Conservation (phyloP, 2,797 vertebrate genomes). For the Pantherophis vulpinus region DNA sequence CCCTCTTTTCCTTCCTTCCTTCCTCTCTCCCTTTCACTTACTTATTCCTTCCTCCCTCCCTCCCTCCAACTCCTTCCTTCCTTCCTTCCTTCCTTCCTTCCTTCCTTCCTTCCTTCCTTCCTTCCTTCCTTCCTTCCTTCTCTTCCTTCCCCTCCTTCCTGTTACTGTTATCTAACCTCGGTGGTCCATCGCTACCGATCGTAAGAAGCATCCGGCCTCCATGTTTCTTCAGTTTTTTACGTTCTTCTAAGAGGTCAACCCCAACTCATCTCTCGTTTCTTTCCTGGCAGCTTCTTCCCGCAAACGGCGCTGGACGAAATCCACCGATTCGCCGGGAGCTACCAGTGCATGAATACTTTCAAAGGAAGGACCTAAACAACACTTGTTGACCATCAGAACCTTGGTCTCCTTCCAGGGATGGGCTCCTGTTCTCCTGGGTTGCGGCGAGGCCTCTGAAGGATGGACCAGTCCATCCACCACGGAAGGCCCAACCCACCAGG, state of each 20-base stretch:
- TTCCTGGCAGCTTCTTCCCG: conserved; percentile 84
- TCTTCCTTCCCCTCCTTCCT: no score
- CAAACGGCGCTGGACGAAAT: conserved; percentile 96
- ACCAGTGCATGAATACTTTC: conserved; percentile 99
- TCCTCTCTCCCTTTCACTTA: no score
- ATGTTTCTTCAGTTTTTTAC: neutral
- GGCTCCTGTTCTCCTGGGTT: conserved; percentile 42
- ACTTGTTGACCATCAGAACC: conserved; percentile 27
- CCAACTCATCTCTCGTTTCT: neutral
- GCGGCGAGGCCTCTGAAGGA: conserved; percentile 56
- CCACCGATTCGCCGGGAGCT: conserved; percentile 93
- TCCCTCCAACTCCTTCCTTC: no score
- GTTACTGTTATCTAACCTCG: neutral
- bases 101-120: no score
- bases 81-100: no score
- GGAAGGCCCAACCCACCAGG: conserved; percentile 60
- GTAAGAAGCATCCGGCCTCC: neutral
- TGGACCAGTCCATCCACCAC: conserved; percentile 50
- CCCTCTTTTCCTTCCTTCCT: no score
- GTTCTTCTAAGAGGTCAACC: no score
- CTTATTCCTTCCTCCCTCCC: no score
- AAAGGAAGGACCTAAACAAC: conserved; percentile 89
- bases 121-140: no score
- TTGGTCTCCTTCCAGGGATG: conserved; percentile 40
- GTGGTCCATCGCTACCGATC: no score